Base-by-base conservation (phyloP, 1,140 invertebrate genomes). In the Micrasema longulum region DNA sequence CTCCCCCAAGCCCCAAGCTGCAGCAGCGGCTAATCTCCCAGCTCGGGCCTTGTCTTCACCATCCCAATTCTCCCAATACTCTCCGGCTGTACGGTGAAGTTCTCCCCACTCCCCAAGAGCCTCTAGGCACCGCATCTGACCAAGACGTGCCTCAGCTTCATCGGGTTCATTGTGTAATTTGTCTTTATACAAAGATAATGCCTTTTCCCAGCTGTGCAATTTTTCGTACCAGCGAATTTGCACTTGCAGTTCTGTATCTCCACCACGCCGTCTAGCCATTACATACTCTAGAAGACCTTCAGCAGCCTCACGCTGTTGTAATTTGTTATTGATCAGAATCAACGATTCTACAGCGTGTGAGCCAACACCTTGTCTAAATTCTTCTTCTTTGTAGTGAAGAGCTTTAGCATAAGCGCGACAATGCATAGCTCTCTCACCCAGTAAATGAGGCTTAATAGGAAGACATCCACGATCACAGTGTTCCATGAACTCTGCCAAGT, bases 151-250 rank as follows among this genome's bases (percentile, higher is more conserved):
- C 55, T 97, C 96, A 11, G 92, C 84, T 79, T 97, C 93, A 6
- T 85, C 81, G 0, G 81, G 76, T 76, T 92, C 87, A 10, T 87
- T 86, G 6, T 87, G 80, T 7, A 93, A 79, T 75, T 89, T 89
- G 63, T 91, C 88, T 48, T 90, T 86, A 79, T 99, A 99, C 0
- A 97, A 88, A 66, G 91, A 87, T 12, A 99, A 84, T 0, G 98
- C 98, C 80, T 95, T 95, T 75, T 99, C 96, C 97, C 97, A 99
- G 78, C 99, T 97, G 79, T 99, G 97, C 1, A 99, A 85, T 81
- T 99, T 99, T 80, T 99, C 98, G 80, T 99, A 99, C 98, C 98
- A 99, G 5, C 95, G 87, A 52, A 98, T 96, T 81, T 99, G 95
- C 0, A 98, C 93, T 83, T 92, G 90, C 1, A 93, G 83, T 67